phyloP scores from a whole-genome alignment of 2,888 invertebrate species.

The Ditula angustiorana region DNA sequence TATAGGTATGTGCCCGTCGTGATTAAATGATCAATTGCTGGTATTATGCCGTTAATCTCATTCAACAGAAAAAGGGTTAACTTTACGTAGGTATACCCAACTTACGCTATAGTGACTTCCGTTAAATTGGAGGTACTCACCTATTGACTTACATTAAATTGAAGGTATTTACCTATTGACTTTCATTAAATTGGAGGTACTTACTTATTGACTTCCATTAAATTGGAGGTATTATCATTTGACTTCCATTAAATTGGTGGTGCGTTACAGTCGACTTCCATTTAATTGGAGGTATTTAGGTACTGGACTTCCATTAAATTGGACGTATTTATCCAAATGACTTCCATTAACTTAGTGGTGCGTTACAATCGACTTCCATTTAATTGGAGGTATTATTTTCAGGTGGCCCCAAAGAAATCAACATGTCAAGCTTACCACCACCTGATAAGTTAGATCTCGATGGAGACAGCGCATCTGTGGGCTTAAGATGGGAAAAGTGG shows the following conservation, averaged over 20 bases:
- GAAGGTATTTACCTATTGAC: background rate
- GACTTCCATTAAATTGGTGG: background rate
- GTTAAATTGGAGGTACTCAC: too few relatives aligned
- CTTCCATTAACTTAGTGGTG: too few relatives aligned
- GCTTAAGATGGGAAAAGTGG: conserved; percentile 3
- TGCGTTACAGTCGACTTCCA: too few relatives aligned
- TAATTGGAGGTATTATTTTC: too few relatives aligned
- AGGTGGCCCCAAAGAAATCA: background rate
- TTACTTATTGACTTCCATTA: background rate
- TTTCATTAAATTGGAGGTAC: background rate
- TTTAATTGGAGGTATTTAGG: background rate
- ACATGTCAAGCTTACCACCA: background rate
- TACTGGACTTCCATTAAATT: background rate
- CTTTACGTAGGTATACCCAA: too few relatives aligned
- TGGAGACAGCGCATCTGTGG: background rate
- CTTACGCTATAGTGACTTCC: too few relatives aligned
- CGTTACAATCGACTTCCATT: too few relatives aligned
- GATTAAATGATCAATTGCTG: too few relatives aligned
- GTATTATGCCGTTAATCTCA: too few relatives aligned
- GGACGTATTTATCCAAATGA: too few relatives aligned
- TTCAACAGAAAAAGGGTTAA: too few relatives aligned
- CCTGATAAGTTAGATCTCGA: conserved; percentile 3
- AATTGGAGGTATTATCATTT: background rate
- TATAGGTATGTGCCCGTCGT: too few relatives aligned
- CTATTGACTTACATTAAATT: background rate